Evolutionary conservation across 2,113 vertebrate species (phyloP), one percentile per base, ranked within the genome.

Genomic region (Chloropsis cyanopogon): DNA sequence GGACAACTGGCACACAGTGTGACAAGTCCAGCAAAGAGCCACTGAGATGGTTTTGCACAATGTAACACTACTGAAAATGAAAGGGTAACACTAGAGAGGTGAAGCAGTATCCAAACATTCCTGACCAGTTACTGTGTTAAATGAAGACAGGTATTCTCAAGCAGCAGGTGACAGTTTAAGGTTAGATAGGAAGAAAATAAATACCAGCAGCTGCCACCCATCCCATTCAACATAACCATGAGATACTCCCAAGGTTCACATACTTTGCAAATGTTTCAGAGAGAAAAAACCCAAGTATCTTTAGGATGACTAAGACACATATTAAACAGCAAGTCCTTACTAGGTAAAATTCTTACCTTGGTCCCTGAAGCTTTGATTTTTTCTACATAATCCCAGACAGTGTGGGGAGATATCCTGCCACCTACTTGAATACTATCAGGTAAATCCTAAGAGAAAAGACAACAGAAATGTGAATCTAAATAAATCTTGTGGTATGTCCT

Each of bases 361-460:
- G 99, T 99, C 96, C 99, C 99, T 50, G 98, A 99, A 86, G 99
- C 99, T 95, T 99, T 99, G 88, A 99, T 99, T 98, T 99, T 99
- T 97, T 99, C 99, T 82, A 99, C 98, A 89, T 99, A 99, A 96
- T 99, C 99, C 99, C 99, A 99, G 81, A 99, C 99, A 24, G 97
- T 99, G 92, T 99, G 99, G 84, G 99, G 99, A 57, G 98, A 99
- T 96, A 99, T 99, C 93, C 99, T 98, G 66, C 99, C 99, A 65
- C 99, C 99, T 80, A 99, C 98, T 97, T 99, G 99, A 96, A 99
- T 98, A 84, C 98, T 99, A 82, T 99, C 99, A 81, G 99, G 99
- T 92, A 99, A 98, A 97, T 99, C 99, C 99, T 99, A 82, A 17
- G 14, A 86, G 41, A 85, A 91, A 77, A 9, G 49, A 91, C 29